phyloP scores from a whole-genome alignment of 2,797 vertebrate genomes.

The Micromesistius poutassou region DNA sequence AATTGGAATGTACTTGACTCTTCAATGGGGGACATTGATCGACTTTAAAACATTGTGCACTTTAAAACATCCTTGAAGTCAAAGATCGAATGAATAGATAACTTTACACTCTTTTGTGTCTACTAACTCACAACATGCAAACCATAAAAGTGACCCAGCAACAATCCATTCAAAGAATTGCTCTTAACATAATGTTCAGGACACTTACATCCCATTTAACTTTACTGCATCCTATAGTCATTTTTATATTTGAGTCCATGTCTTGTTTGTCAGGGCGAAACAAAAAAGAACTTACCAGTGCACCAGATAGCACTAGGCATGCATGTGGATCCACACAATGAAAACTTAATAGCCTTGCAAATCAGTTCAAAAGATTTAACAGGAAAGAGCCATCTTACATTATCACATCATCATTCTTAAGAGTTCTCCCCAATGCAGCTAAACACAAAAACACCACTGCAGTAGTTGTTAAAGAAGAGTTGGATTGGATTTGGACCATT shows the following conservation, averaged over 20 bases:
- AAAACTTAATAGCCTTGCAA: conserved; percentile 6
- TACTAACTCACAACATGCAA: not conserved
- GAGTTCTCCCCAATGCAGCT: not conserved
- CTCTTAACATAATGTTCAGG: not conserved
- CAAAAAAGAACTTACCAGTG: not conserved
- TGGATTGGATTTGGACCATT: conserved; percentile 12
- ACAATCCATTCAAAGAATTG: not conserved
- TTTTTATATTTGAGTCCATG: not conserved
- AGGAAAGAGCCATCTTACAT: conserved; percentile 1
- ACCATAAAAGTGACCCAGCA: not conserved
- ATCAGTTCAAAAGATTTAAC: conserved; percentile 8
- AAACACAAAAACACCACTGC: not conserved
- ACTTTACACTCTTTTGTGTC: not conserved
- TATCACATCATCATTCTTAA: not conserved
- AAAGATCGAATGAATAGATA: not conserved
- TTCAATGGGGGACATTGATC: conserved; percentile 17
- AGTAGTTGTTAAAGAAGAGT: conserved; percentile 20
- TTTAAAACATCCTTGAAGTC: conserved; percentile 3
- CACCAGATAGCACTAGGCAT: conserved; percentile 7
- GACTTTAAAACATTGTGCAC: not conserved
- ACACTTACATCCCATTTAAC: not conserved
- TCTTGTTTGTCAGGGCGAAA: conserved; percentile 1
- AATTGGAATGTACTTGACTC: conserved; percentile 11
- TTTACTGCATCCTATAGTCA: not conserved
- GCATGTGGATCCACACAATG: not conserved